These are phyloP conservation scores for Vultur gryphus DNA, from an alignment of 2,797 vertebrate genomes.

Conservation along the genomic window DNA sequence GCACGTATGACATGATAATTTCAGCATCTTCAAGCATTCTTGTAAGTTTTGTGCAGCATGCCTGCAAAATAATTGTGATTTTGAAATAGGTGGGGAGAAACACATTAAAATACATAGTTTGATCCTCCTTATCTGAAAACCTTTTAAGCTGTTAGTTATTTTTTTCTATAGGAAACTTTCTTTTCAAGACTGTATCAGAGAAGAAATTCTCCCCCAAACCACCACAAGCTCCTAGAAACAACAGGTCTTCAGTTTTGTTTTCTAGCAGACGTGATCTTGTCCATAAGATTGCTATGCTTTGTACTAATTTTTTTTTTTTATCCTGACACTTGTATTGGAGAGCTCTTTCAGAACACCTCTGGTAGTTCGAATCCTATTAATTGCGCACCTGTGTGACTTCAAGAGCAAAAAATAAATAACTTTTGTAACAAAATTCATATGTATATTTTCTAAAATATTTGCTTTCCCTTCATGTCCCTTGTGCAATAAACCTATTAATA, in stretches of 20 bases:
- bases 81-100: background rate
- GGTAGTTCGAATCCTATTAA: background rate
- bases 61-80: background rate
- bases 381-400: background rate
- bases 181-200: background rate
- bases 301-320: background rate
- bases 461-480: background rate
- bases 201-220: background rate
- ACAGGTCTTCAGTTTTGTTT: background rate
- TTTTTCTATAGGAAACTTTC: background rate
- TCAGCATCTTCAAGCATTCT: background rate
- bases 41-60: background rate
- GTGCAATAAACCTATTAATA: background rate
- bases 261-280: background rate
- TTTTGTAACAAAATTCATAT: background rate
- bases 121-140: background rate
- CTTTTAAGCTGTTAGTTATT: background rate
- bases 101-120: background rate
- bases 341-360: background rate
- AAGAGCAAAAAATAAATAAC: background rate
- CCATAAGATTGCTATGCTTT: background rate
- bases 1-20: background rate
- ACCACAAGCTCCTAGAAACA: background rate
- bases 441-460: background rate
- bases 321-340: background rate